Base-by-base conservation (phyloP, 2,113 vertebrate species). In the Pleuronectes platessa region DNA sequence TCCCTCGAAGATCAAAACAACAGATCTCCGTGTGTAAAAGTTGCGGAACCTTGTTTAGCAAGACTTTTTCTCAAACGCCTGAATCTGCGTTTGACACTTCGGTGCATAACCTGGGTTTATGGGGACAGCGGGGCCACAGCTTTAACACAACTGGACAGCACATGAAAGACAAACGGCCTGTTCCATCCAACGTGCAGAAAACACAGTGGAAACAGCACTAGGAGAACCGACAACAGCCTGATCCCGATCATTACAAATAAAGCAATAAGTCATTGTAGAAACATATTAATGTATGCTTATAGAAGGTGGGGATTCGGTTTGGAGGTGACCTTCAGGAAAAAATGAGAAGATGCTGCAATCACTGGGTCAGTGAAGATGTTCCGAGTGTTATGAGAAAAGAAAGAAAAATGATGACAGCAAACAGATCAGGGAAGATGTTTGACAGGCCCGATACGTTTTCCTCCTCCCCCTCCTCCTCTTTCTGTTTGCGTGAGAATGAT, bases 101-200 rank as follows among this genome's bases (percentile, higher is more conserved):
- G 40, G 11, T 82, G 74, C 26, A 51, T 75, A 74, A 77, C 77
- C 5, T 10, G 3, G 61, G 51, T 73, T 73, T 67, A 76, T 61
- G 61, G 56, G 53, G 78, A 71, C 65, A 70, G 54, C 31, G 14
- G 56, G 53, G 66, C 59, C 55, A 45, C 56, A 37, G 1, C 55
- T 78, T 42, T 64, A 64, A 84, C 68, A 61, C 47, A 54, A 62
- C 63, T 23, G 40, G 59, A 67, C 72, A 79, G 31, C 64, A 70
- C 26, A n/a, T 67, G 26, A 18, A 71, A 74, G 78, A 68, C 71
- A 68, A 71, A 53, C 54, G 35, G 53, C 56, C 24, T 20, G n/a
- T 40, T 47, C 9, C 35, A 12, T 15, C 56, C 12, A 26, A 5
- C 17, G 5, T 0, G 13, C 18, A 23, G 26, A 27, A 40, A 1